phyloP scores from a whole-genome alignment of 2,113 vertebrate genomes.

The Amblyopsis rosae region DNA sequence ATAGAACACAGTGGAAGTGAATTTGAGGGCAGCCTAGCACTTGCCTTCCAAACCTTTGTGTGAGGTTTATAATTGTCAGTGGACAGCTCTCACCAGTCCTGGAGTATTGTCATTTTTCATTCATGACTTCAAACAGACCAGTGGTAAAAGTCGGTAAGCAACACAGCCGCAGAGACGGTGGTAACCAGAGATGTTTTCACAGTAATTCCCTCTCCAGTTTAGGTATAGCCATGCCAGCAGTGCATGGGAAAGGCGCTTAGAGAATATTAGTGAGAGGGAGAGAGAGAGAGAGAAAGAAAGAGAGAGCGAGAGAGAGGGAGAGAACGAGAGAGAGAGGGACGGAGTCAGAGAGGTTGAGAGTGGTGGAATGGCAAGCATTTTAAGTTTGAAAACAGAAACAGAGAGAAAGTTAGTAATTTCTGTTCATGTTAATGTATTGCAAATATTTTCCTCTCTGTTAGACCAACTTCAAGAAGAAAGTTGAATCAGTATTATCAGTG shows the following conservation, averaged over 20 bases:
- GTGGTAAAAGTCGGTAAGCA: slow-evolving; percentile 63
- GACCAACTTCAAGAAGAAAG: too few relatives aligned
- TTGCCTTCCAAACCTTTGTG: slow-evolving; percentile 49
- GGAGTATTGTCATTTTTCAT: slow-evolving; percentile 75
- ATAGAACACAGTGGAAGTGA: slow-evolving; percentile 3
- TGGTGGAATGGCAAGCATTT: too few relatives aligned
- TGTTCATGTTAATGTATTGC: too few relatives aligned
- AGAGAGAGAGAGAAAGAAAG: slow-evolving; percentile 19
- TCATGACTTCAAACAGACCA: slow-evolving; percentile 73
- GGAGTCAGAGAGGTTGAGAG: not conserved
- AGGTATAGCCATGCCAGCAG: slow-evolving; percentile 54
- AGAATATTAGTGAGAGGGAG: slow-evolving; percentile 25
- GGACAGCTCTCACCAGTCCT: slow-evolving; percentile 44
- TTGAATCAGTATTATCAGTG: too few relatives aligned
- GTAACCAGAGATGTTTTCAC: slow-evolving; percentile 77
- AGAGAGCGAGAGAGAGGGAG: not conserved
- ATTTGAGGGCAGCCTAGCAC: slow-evolving; percentile 18
- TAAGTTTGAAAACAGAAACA: too few relatives aligned
- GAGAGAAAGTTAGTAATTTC: too few relatives aligned
- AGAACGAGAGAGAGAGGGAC: slow-evolving; percentile 11
- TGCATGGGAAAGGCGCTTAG: slow-evolving; percentile 52
- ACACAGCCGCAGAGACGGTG: slow-evolving; percentile 59
- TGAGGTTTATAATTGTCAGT: slow-evolving; percentile 61
- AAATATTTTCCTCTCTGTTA: too few relatives aligned
- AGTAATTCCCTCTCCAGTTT: slow-evolving; percentile 59